A percentile compares a stretch with the other conserved stretches of the same genome.
Conservation (phyloP, 2,888 invertebrate genomes). For the Helleia helle region DNA sequence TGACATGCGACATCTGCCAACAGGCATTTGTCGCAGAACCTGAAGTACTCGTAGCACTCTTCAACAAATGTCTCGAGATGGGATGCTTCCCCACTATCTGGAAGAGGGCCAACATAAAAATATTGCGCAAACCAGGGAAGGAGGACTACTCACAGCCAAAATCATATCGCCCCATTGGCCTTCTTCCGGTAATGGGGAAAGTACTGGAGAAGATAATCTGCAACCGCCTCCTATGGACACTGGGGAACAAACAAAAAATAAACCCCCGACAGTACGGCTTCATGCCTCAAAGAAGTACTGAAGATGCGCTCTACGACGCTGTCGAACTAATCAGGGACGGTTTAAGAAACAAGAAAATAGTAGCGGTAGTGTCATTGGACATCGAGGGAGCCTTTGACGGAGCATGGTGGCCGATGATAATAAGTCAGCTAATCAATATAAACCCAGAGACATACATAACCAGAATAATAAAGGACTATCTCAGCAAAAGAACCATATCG, state of each 20-base stretch:
- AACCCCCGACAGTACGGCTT: not conserved
- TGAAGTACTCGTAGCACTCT: not conserved
- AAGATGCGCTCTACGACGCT: not conserved
- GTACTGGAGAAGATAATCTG: slow-evolving; percentile 5
- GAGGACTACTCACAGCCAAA: not conserved
- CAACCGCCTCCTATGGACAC: not conserved
- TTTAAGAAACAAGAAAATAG: slow-evolving; percentile 2
- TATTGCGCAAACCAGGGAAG: slow-evolving; percentile 15
- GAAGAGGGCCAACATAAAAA: slow-evolving; percentile 15
- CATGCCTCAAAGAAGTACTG: not conserved
- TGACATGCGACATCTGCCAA: slow-evolving; percentile 15
- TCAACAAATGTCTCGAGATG: slow-evolving; percentile 13
- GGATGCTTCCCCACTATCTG: slow-evolving; percentile 16
- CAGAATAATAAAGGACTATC: too few species aligned
- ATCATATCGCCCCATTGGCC: slow-evolving; percentile 9
- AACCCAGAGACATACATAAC: too few species aligned
- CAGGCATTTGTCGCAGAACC: not conserved
- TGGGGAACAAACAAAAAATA: not conserved
- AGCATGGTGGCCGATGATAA: not conserved
- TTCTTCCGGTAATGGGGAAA: slow-evolving; percentile 9
- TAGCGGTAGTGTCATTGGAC: slow-evolving; percentile 11
- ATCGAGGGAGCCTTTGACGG: slow-evolving; percentile 9
- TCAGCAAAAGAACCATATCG: not conserved
- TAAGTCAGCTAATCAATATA: not conserved
- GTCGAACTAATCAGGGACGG: not conserved